Percentiles rank a stretch among this genome's conserved stretches.
These are phyloP conservation scores for Rhynchophorus ferrugineus DNA, from an alignment of 1,140 invertebrate genomes.

Conservation along the genomic window DNA sequence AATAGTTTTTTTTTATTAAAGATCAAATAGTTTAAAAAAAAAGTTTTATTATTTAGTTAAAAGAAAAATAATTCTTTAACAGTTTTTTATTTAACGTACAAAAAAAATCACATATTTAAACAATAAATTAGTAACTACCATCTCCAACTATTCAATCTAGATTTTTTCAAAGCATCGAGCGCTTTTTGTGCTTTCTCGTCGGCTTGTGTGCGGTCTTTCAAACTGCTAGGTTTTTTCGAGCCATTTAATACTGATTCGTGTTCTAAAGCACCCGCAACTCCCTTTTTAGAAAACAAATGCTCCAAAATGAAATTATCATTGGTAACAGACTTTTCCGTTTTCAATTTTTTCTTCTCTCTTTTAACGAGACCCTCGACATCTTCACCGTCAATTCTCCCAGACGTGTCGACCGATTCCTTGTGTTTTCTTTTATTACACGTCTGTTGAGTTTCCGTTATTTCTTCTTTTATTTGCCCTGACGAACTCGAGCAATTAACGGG, in stretches of 20 bases:
- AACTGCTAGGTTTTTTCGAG: constrained; percentile 40
- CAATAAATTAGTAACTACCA: constrained; percentile 25
- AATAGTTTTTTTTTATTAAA: too few relatives aligned
- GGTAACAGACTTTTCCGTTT: constrained; percentile 12
- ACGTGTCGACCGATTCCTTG: constrained; percentile 32
- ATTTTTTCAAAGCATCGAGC: constrained; percentile 47
- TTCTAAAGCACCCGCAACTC: constrained; percentile 49
- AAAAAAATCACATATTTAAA: background rate
- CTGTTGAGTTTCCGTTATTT: constrained; percentile 12
- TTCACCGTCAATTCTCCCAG: constrained; percentile 36
- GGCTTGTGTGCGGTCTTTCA: constrained; percentile 45
- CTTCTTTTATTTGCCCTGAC: constrained; percentile 22
- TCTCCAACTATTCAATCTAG: constrained; percentile 41
- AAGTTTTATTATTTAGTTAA: too few relatives aligned
- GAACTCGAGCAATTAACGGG: too few relatives aligned
- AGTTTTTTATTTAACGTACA: background rate
- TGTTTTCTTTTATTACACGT: constrained; percentile 39
- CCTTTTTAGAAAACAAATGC: constrained; percentile 50
- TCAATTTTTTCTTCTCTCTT: constrained; percentile 30
- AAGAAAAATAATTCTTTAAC: constrained; percentile 4
- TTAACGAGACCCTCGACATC: constrained; percentile 36
- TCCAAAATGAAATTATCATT: constrained; percentile 50
- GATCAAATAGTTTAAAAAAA: too few relatives aligned
- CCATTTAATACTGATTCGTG: constrained; percentile 50
- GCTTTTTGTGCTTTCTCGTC: constrained; percentile 44